These are phyloP conservation scores for Drosophila orena DNA, from an alignment of 1,140 invertebrate genomes.

Conservation along the genomic window DNA sequence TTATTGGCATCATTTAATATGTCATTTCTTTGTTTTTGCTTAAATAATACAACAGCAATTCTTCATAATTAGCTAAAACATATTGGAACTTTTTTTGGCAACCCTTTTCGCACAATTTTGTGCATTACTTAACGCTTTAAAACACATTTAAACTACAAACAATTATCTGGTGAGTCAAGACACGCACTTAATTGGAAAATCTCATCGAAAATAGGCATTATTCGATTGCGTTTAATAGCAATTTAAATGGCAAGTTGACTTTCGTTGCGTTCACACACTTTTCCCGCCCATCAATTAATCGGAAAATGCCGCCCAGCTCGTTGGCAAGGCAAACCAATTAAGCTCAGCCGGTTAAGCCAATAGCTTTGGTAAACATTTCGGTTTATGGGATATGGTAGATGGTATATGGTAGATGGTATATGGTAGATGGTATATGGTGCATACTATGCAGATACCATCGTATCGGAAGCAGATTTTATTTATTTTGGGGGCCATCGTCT, in stretches of 20 bases:
- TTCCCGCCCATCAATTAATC: constrained; percentile 25
- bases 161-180: not conserved
- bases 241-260: constrained; percentile 10
- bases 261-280: not conserved
- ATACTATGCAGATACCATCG: not conserved
- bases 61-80: too few relatives aligned
- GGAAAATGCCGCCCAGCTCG: constrained; percentile 3
- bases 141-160: too few relatives aligned
- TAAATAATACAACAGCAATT: too few relatives aligned
- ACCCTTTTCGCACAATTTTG: too few relatives aligned
- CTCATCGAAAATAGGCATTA: not conserved
- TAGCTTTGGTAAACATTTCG: constrained; percentile 22
- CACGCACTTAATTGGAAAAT: not conserved
- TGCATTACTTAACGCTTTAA: too few relatives aligned
- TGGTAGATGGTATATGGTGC: not conserved
- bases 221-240: not conserved
- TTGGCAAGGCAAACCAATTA: constrained; percentile 23
- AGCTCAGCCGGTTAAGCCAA: constrained; percentile 28
- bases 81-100: too few relatives aligned
- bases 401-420: not conserved
- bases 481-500: not conserved
- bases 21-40: too few relatives aligned
- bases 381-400: not conserved
- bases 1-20: too few relatives aligned
- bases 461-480: not conserved